Percentiles rank a stretch among this genome's conserved stretches.
These are phyloP conservation scores for Mus pahari DNA, from an alignment of 2,113 vertebrate species.

Conservation along the genomic window DNA sequence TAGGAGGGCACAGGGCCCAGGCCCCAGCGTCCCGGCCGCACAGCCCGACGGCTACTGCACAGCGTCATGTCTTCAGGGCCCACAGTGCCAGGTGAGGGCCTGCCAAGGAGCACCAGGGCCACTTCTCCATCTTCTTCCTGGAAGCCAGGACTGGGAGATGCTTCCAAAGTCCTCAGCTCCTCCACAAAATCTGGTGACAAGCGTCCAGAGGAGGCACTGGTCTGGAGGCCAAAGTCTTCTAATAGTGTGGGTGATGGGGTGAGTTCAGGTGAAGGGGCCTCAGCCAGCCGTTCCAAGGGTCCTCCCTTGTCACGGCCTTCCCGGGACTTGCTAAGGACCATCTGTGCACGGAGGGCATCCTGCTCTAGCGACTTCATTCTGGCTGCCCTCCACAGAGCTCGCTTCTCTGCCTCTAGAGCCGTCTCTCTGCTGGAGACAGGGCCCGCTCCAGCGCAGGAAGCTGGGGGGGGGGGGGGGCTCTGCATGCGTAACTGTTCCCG, in stretches of 20 bases:
- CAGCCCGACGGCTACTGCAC: slow-evolving; percentile 93
- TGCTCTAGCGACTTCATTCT: slow-evolving; percentile 99
- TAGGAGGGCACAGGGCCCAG: slow-evolving; percentile 79
- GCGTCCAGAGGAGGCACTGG: slow-evolving; percentile 92
- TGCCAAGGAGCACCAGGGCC: slow-evolving; percentile 78
- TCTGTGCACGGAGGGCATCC: slow-evolving; percentile 97
- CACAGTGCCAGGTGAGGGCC: slow-evolving; percentile 83
- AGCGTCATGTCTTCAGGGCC: slow-evolving; percentile 93
- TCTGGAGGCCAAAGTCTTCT: slow-evolving; percentile 93
- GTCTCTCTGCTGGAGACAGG: slow-evolving; percentile 95
- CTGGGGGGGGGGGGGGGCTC: slow-evolving; percentile 90
- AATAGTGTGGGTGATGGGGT: slow-evolving; percentile 95
- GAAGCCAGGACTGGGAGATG: slow-evolving; percentile 87
- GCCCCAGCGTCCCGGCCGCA: slow-evolving; percentile 81
- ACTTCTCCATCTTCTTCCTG: slow-evolving; percentile 86
- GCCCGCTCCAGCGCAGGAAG: slow-evolving; percentile 87
- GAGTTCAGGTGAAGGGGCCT: slow-evolving; percentile 93
- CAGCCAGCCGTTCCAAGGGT: slow-evolving; percentile 94
- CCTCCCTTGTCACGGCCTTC: slow-evolving; percentile 92
- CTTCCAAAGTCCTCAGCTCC: slow-evolving; percentile 87
- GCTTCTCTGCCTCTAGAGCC: slow-evolving; percentile 97
- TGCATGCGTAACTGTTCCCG: slow-evolving; percentile 95
- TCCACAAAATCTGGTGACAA: slow-evolving; percentile 92
- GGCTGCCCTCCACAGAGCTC: slow-evolving; percentile 98
- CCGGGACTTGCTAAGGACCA: slow-evolving; percentile 98